Percentiles rank a stretch among this genome's conserved stretches.
These are phyloP conservation scores for Brachymystax lenok DNA, from an alignment of 2,797 vertebrate genomes.

Conservation along the genomic window DNA sequence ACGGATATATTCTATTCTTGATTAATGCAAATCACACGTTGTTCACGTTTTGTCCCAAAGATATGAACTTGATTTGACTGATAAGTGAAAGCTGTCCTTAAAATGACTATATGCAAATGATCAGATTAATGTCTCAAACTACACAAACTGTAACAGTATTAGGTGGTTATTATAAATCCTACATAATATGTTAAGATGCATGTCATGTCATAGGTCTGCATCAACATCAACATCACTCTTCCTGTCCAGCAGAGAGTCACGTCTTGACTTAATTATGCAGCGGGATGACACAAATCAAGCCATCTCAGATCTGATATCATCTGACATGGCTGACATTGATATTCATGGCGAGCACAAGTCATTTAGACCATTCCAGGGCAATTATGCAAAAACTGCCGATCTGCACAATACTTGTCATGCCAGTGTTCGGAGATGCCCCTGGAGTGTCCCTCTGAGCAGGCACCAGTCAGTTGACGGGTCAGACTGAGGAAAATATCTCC, in stretches of 20 bases:
- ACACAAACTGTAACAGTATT: background rate
- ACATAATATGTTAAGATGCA: background rate
- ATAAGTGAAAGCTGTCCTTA: background rate
- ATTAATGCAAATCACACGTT: background rate
- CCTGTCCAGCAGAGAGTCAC: background rate
- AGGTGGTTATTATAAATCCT: background rate
- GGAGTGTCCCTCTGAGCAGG: slow-evolving; percentile 45
- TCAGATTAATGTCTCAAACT: background rate
- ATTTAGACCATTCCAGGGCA: slow-evolving; percentile 48
- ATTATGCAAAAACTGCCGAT: slow-evolving; percentile 60
- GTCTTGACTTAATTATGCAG: slow-evolving; percentile 18
- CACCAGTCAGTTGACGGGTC: slow-evolving; percentile 28
- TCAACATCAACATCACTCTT: background rate
- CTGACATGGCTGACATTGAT: slow-evolving; percentile 59
- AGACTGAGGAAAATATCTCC: background rate
- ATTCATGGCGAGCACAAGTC: slow-evolving; percentile 65
- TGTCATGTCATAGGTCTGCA: background rate
- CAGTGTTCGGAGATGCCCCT: slow-evolving; percentile 62
- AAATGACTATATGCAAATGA: background rate
- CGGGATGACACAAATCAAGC: slow-evolving; percentile 48
- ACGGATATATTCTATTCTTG: background rate
- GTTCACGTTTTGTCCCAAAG: background rate
- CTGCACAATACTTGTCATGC: slow-evolving; percentile 57
- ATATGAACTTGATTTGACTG: background rate
- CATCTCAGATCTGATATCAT: slow-evolving; percentile 31